Percentiles rank a stretch among this genome's conserved stretches.
phyloP scores from a whole-genome alignment of 2,888 invertebrate genomes.

The Patella ulyssiponensis region DNA sequence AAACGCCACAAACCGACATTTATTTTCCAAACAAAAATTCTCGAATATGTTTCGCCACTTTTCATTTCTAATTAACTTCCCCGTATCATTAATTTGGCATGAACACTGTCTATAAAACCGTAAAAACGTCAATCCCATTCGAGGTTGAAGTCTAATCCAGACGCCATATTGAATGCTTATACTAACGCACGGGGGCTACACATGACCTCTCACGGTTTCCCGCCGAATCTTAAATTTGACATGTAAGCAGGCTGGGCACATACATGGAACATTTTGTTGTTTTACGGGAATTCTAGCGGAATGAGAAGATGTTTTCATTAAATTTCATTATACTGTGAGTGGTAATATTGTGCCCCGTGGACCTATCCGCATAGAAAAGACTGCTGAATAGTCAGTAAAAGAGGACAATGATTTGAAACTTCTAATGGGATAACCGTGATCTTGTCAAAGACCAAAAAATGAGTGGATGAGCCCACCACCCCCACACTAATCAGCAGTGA shows the following conservation, averaged over 20 bases:
- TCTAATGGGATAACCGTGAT: no score
- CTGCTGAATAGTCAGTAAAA: no score
- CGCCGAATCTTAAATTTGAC: constrained; percentile 32
- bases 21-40: constrained; percentile 28
- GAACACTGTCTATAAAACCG: background rate
- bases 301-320: no score
- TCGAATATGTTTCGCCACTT: constrained; percentile 17
- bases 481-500: no score
- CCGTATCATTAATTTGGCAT: background rate
- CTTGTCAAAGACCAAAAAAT: no score
- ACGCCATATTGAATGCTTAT: constrained; percentile 72
- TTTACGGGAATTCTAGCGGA: no score
- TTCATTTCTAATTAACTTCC: constrained; percentile 5
- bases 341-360: no score
- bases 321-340: no score
- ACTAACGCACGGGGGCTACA: constrained; percentile 66
- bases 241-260: background rate
- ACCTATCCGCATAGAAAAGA: no score
- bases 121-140: constrained; percentile 24
- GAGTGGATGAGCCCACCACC: no score
- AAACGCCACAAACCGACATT: constrained; percentile 19
- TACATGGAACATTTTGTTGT: no score
- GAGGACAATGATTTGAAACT: no score
- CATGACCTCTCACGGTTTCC: constrained; percentile 50
- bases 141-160: constrained; percentile 37